These are phyloP conservation scores for Cottoperca gobio DNA, from an alignment of 2,797 vertebrate species.

Conservation along the genomic window DNA sequence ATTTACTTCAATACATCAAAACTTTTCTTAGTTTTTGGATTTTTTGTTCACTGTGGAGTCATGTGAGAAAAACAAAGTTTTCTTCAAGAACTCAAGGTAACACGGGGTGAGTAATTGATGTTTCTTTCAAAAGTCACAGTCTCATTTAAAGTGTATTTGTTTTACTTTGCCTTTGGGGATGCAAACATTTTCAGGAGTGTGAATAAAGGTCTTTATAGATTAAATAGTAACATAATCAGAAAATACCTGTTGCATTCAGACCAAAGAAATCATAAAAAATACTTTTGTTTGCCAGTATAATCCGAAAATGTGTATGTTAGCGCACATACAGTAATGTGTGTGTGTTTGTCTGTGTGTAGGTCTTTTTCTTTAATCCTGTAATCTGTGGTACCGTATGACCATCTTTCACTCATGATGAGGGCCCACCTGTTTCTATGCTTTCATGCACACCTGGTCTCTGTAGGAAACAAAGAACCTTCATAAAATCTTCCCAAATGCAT, in stretches of 20 bases:
- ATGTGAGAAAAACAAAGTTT: too few species aligned
- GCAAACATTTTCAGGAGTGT: neutral
- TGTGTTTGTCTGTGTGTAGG: neutral
- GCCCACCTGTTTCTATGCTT: conserved; percentile 59
- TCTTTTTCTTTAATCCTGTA: conserved; percentile 9
- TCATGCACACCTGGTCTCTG: conserved; percentile 62
- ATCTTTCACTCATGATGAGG: conserved; percentile 37
- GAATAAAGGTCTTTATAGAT: neutral
- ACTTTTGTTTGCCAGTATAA: neutral
- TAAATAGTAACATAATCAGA: neutral
- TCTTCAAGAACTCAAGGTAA: too few species aligned
- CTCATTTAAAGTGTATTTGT: neutral
- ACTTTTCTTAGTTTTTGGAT: too few species aligned
- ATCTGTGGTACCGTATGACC: conserved; percentile 10
- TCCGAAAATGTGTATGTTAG: neutral
- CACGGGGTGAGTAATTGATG: too few species aligned
- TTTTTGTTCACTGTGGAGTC: too few species aligned
- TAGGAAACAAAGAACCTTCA: conserved; percentile 34
- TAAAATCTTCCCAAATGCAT: conserved; percentile 44
- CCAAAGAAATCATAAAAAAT: neutral
- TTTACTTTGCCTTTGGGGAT: neutral
- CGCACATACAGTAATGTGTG: neutral
- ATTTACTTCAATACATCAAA: too few species aligned
- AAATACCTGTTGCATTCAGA: neutral
- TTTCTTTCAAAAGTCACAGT: too few species aligned